Percentiles rank a stretch among this genome's conserved stretches.
These are phyloP conservation scores for Lasioglossum morio DNA, from an alignment of 2,888 invertebrate species.

Conservation along the genomic window DNA sequence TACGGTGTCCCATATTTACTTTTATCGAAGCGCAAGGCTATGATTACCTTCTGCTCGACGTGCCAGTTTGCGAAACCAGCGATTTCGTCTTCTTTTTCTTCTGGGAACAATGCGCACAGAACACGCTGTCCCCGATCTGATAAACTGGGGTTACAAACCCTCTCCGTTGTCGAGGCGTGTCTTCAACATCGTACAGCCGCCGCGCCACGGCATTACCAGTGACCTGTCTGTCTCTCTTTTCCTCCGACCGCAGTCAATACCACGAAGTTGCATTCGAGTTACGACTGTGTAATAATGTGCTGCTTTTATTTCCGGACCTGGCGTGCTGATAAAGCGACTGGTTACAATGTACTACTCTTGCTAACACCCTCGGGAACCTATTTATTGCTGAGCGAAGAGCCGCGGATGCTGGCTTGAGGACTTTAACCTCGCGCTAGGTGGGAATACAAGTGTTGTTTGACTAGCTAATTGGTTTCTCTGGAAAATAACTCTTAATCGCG, in stretches of 20 bases:
- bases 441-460: constrained; percentile 2
- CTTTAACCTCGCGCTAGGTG: neutral
- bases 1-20: constrained; percentile 6
- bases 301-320: neutral
- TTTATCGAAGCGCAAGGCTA: neutral
- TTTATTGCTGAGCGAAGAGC: neutral
- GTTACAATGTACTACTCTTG: constrained; percentile 3
- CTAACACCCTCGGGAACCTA: neutral
- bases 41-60: neutral
- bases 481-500: constrained; percentile 10
- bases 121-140: constrained; percentile 4
- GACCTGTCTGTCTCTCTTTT: too few relatives aligned
- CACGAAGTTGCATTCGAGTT: neutral
- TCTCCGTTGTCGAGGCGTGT: constrained; percentile 16
- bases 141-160: neutral
- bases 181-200: neutral
- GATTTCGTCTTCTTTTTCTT: neutral
- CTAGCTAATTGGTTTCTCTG: constrained; percentile 4
- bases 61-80: neutral
- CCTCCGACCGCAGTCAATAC: neutral
- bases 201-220: neutral
- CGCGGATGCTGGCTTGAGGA: neutral
- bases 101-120: neutral
- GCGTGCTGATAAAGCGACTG: neutral
- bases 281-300: neutral